These are phyloP conservation scores for Ceraclea dissimilis DNA, from an alignment of 2,888 invertebrate genomes.

Conservation along the genomic window DNA sequence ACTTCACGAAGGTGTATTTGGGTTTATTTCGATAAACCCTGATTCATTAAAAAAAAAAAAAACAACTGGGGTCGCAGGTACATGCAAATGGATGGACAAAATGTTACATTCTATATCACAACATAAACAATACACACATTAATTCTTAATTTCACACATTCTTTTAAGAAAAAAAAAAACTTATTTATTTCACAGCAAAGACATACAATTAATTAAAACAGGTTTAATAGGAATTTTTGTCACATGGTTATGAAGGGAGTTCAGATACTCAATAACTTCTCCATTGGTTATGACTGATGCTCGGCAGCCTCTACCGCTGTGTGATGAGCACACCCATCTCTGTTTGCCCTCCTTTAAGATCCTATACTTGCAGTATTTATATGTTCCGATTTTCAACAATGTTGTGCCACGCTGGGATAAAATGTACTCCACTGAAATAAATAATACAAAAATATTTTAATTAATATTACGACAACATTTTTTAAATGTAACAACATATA, in stretches of 20 bases:
- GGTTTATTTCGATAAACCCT: no score
- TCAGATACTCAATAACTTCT: neutral
- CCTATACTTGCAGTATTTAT: neutral
- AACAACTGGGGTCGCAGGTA: no score
- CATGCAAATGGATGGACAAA: no score
- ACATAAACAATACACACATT: no score
- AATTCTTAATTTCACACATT: no score
- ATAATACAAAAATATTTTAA: neutral
- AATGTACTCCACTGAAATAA: neutral
- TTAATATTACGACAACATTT: neutral
- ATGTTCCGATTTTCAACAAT: neutral
- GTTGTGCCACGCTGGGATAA: neutral
- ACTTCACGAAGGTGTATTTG: no score
- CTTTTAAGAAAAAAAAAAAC: no score
- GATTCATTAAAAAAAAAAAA: no score
- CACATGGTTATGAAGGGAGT: neutral
- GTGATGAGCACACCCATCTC: conserved; percentile 1
- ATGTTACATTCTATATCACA: no score
- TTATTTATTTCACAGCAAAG: no score
- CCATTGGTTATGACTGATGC: neutral
- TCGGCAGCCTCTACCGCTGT: neutral
- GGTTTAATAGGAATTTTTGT: neutral
- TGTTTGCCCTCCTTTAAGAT: neutral
- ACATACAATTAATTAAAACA: neutral
- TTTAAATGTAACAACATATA: no score